Evolutionary conservation across 1,140 invertebrate species (phyloP).

Genomic region (Drosophila pseudoananassae): DNA sequence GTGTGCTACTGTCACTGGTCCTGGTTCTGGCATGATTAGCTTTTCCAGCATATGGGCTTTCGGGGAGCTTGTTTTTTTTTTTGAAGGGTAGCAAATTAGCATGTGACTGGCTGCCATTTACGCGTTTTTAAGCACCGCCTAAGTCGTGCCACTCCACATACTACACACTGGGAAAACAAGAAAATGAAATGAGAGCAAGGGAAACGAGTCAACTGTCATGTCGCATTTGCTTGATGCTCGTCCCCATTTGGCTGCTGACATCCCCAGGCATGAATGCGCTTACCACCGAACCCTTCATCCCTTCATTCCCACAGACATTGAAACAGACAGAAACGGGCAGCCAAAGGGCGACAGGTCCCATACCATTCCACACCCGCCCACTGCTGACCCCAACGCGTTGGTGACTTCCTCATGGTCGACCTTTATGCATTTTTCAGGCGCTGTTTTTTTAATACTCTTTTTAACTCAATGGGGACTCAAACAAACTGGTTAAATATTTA

Average conservation of each 20-base stretch:
- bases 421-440: slow-evolving; percentile 1
- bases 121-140: slow-evolving; percentile 67
- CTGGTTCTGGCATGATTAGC: slow-evolving; percentile 59
- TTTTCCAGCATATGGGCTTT: slow-evolving; percentile 17
- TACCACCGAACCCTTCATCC: slow-evolving; percentile 41
- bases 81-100: slow-evolving; percentile 51
- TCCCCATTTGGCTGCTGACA: slow-evolving; percentile 31
- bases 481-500: neutral
- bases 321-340: slow-evolving; percentile 21
- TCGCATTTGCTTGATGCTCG: slow-evolving; percentile 55
- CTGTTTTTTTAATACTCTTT: neutral
- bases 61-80: neutral
- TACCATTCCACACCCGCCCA: neutral
- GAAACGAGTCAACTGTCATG: slow-evolving; percentile 56
- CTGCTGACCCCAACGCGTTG: neutral
- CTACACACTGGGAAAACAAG: slow-evolving; percentile 3
- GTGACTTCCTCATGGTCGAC: neutral
- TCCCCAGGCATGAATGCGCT: slow-evolving; percentile 41
- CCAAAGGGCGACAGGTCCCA: slow-evolving; percentile 31
- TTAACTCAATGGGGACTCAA: neutral
- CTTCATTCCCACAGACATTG: slow-evolving; percentile 3
- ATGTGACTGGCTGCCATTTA: slow-evolving; percentile 71
- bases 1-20: neutral
- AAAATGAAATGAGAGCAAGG: slow-evolving; percentile 23
- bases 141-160: slow-evolving; percentile 35